These are phyloP conservation scores for Macrostomum lignano DNA, from an alignment of 1,140 invertebrate genomes.

Conservation along the genomic window DNA sequence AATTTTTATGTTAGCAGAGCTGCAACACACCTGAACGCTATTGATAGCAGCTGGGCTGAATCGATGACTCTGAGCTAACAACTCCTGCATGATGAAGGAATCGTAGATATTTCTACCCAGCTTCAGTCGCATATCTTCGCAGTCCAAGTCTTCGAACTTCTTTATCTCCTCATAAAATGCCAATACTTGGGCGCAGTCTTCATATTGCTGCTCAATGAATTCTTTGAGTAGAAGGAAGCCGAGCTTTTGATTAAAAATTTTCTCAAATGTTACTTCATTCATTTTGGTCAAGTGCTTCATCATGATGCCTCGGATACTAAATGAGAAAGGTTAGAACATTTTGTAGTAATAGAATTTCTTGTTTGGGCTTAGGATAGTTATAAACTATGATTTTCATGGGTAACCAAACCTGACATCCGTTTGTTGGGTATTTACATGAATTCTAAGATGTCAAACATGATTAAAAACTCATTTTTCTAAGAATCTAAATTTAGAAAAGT, in stretches of 20 bases:
- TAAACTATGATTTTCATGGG: too few species aligned
- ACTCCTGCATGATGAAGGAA: slow-evolving; percentile 99
- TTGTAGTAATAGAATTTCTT: too few species aligned
- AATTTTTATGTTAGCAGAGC: slow-evolving; percentile 9
- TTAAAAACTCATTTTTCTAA: too few species aligned
- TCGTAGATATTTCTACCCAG: slow-evolving; percentile 88
- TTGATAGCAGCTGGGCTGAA: too few species aligned
- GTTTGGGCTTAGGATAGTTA: too few species aligned
- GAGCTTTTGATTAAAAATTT: slow-evolving; percentile 85
- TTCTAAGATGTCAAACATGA: too few species aligned
- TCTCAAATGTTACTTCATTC: slow-evolving; percentile 92
- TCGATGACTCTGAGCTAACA: slow-evolving; percentile 82
- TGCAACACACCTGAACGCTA: too few species aligned
- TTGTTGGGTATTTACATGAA: too few species aligned
- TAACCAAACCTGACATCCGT: too few species aligned
- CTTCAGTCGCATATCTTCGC: slow-evolving; percentile 68
- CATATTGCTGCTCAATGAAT: slow-evolving; percentile 81
- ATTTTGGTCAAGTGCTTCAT: slow-evolving; percentile 97
- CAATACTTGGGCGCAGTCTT: slow-evolving; percentile 78
- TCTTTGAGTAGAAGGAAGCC: slow-evolving; percentile 98
- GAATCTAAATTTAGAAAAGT: too few species aligned
- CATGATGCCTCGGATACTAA: slow-evolving; percentile 97
- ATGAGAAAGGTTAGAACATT: too few species aligned
- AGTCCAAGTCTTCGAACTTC: slow-evolving; percentile 87
- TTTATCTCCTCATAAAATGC: slow-evolving; percentile 99